A percentile compares a stretch with the other conserved stretches of the same genome.
Evolutionary conservation across 2,888 invertebrate genomes (phyloP).

Genomic region (Amblyjoppa fuscipennis): DNA sequence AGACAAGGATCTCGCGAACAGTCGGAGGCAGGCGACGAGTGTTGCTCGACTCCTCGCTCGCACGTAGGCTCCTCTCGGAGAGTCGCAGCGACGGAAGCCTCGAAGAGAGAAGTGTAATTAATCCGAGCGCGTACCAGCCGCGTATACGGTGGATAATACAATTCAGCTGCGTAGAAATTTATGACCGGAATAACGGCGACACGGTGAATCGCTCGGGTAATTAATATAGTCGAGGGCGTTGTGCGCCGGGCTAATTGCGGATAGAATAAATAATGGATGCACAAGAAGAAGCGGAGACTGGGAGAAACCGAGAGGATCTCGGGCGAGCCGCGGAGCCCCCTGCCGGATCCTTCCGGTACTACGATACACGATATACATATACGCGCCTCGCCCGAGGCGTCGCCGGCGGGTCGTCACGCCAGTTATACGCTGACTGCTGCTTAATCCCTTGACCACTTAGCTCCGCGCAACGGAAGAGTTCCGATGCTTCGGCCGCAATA

Average conservation of each 20-base stretch:
- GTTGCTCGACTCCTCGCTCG: neutral
- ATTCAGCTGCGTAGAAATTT: constrained; percentile 42
- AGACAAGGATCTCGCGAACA: constrained; percentile 4
- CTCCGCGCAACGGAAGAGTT: constrained; percentile 40
- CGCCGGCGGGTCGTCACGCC: constrained; percentile 35
- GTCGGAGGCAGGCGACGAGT: neutral
- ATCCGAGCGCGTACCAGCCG: constrained; percentile 7
- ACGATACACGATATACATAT: neutral
- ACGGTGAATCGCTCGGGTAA: constrained; percentile 59
- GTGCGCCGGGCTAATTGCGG: constrained; percentile 50
- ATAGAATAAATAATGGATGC: neutral
- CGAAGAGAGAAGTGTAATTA: constrained; percentile 14
- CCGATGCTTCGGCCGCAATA: no score
- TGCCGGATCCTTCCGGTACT: constrained; percentile 34
- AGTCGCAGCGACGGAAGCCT: neutral
- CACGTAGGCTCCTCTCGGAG: neutral
- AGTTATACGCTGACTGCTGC: constrained; percentile 54
- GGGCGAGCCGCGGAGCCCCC: constrained; percentile 9
- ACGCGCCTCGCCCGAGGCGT: neutral
- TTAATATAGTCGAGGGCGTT: constrained; percentile 53
- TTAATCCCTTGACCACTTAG: constrained; percentile 48
- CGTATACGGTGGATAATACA: neutral
- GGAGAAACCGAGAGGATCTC: constrained; percentile 57
- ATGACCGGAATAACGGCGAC: constrained; percentile 57
- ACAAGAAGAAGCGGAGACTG: neutral